Evolutionary conservation across 92 coral and sea anemone species (phyloP), one percentile per base, ranked within the genome.

Genomic region (Porites lobata): DNA sequence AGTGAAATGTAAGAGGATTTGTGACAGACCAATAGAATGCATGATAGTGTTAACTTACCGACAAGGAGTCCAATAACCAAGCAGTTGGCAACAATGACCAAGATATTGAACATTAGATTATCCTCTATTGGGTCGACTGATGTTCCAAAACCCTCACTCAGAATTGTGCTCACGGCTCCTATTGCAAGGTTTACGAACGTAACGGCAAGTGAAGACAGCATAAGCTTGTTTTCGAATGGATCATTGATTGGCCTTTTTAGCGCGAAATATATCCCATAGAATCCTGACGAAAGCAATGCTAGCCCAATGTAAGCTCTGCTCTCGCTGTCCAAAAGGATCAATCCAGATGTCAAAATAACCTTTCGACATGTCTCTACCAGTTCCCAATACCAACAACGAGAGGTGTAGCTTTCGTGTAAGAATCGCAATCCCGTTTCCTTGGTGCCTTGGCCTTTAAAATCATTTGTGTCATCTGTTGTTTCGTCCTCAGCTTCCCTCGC

Each of bases 341-440:
- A 61, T 18, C 66, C 63, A 13, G 82, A 78, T 50, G 66, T 67
- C 21, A 78, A 50, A 8, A 76, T 18, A n/a, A 76, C 81, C 38
- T 76, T 76, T 7, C 81, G 81, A 50, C 18, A 13, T 32, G 81
- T 76, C 22, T 76, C 81, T 6, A 76, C 17, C 11, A 76, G 62
- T 76, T 76, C 81, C 81, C 81, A 76, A 53, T 76, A 76, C 66
- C 81, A 76, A 17, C 9, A 15, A 13, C 63, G 58, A 65, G 50
- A 50, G 24, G 52, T 50, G 63, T 77, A 74, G 47, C 26, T 74
- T 14, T 74, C 78, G 18, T 74, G 47, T 24, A 74, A 29, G 61
- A 56, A 56, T 9, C 61, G 14, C 15, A 56, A 9, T 56, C 61
- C 61, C 18, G 9, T 47, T 9, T 20, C n/a, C 10, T 19, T 65